A percentile compares a stretch with the other conserved stretches of the same genome.
phyloP scores from a whole-genome alignment of 2,888 invertebrate genomes.

The Drosophila histrio region DNA sequence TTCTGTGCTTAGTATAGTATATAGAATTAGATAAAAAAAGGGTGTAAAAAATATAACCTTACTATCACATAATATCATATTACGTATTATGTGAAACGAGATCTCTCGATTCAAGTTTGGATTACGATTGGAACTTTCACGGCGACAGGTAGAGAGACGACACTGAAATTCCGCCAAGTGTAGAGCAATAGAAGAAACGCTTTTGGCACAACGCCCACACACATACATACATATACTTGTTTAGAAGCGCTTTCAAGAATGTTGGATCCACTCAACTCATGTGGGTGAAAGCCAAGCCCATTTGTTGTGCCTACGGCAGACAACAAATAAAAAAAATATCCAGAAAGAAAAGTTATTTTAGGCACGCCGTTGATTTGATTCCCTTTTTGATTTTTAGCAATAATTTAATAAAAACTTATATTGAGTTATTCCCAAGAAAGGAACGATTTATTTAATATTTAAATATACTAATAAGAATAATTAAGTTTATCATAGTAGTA shows the following conservation, averaged over 20 bases:
- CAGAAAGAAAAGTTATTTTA: not conserved
- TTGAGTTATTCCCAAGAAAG: too few species aligned
- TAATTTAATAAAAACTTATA: too few species aligned
- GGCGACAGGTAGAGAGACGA: constrained; percentile 10
- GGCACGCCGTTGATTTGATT: not conserved
- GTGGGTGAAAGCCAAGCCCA: constrained; percentile 62
- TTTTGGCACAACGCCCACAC: constrained; percentile 49
- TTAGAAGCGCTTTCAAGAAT: constrained; percentile 31
- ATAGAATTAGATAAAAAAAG: too few species aligned
- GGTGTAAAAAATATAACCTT: too few species aligned
- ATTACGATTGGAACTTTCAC: constrained; percentile 35
- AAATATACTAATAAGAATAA: too few species aligned
- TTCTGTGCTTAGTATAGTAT: too few species aligned
- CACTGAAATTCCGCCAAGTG: constrained; percentile 19
- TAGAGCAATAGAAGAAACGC: constrained; percentile 24
- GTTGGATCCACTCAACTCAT: constrained; percentile 35
- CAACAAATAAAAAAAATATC: not conserved
- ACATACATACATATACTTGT: constrained; percentile 1
- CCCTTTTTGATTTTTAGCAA: too few species aligned
- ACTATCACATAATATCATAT: constrained; percentile 5
- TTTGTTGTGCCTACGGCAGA: constrained; percentile 16
- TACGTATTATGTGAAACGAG: constrained; percentile 7
- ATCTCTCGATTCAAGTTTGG: constrained; percentile 5
- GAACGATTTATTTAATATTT: too few species aligned
- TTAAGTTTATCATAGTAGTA: too few species aligned